Evolutionary conservation across 2,888 invertebrate genomes (phyloP), one percentile per base, ranked within the genome.

Genomic region (Lumbricus terrestris): DNA sequence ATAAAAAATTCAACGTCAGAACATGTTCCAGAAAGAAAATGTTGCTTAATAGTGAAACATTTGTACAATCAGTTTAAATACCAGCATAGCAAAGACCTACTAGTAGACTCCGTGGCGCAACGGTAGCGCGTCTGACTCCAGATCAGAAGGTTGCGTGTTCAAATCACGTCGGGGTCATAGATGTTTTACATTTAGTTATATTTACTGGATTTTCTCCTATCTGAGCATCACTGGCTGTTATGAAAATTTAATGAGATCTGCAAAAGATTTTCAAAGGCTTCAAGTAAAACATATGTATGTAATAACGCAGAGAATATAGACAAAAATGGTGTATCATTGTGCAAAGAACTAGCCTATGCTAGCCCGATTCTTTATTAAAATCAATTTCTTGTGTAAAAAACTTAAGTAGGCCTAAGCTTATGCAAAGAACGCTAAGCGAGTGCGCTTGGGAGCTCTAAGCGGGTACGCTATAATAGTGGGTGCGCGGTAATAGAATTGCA

Each of bases 121-220:
- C 69, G 69, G 69, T 69, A 69, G 69, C 69, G 69, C 69, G 69
- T 69, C 69, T 69, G 69, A 69, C 69, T 69, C 69, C 69, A 69
- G 69, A 69, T 69, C 69, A 69, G 69, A 69, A 69, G 69, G 69
- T 69, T 69, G 69, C 69, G 69, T 69, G 69, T 69, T 69, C 69
- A 69, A 69, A 69, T 69, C 69, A 69, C 69, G 69, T 69, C 69
- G 69, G 69, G 69, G 69, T 69, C 69, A 69, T 69, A n/a, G 2
- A 5, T 0, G 4, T 69, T 69, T n/a, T n/a, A n/a, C 69, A n/a
- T n/a, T n/a, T n/a, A n/a, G n/a, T 69, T 6, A 11, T 3, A 8
- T n/a, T 8, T 13, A 69, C 3, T 1, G 16, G 0, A n/a, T n/a
- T 69, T 69, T 69, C 8, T 69, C 1, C n/a, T n/a, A 69, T 13